A percentile compares a stretch with the other conserved stretches of the same genome.
Conservation (phyloP, 1,140 invertebrate genomes). For the Sminthurinus signatus region DNA sequence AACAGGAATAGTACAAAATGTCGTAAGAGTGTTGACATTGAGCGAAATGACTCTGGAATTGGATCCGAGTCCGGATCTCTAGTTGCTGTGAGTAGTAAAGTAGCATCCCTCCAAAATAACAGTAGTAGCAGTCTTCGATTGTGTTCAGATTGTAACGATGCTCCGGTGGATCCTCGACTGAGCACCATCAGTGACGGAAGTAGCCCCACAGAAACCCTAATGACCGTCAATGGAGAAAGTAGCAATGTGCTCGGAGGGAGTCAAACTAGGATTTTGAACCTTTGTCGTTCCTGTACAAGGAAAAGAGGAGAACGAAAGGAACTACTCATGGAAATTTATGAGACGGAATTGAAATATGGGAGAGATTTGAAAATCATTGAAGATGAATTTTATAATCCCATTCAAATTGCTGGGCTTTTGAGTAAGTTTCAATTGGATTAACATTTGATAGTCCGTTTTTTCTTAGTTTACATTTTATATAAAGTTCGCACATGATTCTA, state of each 20-base stretch:
- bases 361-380: conserved; percentile 83
- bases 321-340: conserved; percentile 90
- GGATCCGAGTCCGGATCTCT: conserved; percentile 73
- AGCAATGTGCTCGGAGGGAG: neutral
- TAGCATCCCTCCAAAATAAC: conserved; percentile 43
- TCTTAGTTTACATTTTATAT: too few relatives aligned
- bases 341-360: conserved; percentile 93
- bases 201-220: too few relatives aligned
- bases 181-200: neutral
- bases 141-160: conserved; percentile 35
- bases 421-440: too few relatives aligned
- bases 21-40: conserved; percentile 56
- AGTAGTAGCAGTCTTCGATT: conserved; percentile 42
- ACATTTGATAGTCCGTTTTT: too few relatives aligned
- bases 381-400: conserved; percentile 90
- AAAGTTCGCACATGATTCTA: too few relatives aligned
- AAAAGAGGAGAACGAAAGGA: conserved; percentile 83
- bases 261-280: conserved; percentile 5
- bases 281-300: conserved; percentile 76
- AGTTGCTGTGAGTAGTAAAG: conserved; percentile 42
- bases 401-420: conserved; percentile 73
- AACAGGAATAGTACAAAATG: conserved; percentile 16
- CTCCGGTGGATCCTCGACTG: conserved; percentile 17
- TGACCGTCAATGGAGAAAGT: conserved; percentile 9
- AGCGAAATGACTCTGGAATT: conserved; percentile 86